A percentile compares a stretch with the other conserved stretches of the same genome.
These are phyloP conservation scores for Chionoecetes opilio DNA, from an alignment of 1,140 invertebrate genomes.

Conservation along the genomic window DNA sequence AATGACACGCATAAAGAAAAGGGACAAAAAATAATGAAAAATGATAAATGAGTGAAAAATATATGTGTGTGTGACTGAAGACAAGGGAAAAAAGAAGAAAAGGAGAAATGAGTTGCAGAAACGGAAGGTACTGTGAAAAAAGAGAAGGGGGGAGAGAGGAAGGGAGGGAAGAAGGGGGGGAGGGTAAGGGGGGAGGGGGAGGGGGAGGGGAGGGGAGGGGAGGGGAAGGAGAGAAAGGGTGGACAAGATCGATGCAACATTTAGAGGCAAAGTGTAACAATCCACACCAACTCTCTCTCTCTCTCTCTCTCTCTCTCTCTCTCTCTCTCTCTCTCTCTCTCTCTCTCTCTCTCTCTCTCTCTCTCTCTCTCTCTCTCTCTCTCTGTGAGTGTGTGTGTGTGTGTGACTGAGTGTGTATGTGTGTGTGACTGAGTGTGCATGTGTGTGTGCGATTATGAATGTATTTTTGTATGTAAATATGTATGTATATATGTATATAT, in stretches of 20 bases:
- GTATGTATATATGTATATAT: neutral
- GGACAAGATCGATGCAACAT: constrained; percentile 16
- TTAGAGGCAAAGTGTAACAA: constrained; percentile 20
- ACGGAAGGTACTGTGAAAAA: neutral
- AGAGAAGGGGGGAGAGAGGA: neutral
- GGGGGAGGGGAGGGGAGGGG: neutral
- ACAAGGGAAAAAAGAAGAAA: neutral
- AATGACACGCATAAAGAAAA: too few species aligned
- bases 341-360: too few species aligned
- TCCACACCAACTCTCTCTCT: constrained; percentile 8
- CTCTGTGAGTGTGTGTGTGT: too few species aligned
- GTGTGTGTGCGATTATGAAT: neutral
- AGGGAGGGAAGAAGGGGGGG: neutral
- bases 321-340: too few species aligned
- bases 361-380: too few species aligned
- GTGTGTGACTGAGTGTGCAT: neutral
- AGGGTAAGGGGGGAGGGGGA: neutral
- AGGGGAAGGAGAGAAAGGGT: neutral
- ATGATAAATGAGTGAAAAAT: neutral
- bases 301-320: constrained; percentile 6
- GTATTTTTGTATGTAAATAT: neutral
- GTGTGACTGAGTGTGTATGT: neutral
- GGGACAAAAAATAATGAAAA: neutral
- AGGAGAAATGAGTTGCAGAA: neutral
- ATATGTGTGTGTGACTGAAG: neutral